Evolutionary conservation across 2,113 vertebrate genomes (phyloP), one percentile per base, ranked within the genome.

Genomic region (Polypterus bichir): DNA sequence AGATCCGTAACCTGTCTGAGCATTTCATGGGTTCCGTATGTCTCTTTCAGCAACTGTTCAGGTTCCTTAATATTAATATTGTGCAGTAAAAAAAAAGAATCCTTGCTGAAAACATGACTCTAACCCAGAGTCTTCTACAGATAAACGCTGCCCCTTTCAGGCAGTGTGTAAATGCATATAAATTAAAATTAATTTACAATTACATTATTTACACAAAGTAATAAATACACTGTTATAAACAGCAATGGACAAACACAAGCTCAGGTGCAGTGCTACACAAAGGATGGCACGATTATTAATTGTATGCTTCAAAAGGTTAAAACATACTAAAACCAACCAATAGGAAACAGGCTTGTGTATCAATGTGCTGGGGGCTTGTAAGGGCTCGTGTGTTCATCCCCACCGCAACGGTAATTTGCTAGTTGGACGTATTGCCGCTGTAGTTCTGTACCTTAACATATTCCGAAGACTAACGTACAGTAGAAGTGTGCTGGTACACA

Each of bases 191-290:
- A 86, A 97, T 90, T 73, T 77, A 93, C 84, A 88, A 90, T 89
- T 93, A 94, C 90, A 89, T 79, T 98, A 97, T 97, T 71, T 97
- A 98, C 93, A 97, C 76, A 79, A 87, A 74, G 78, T 92, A 92
- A 97, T 98, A 97, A 98, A 97, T 98, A 97, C 89, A 94, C 77
- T 81, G 90, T 92, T 98, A 94, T 93, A 94, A 97, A 97, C 92
- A 94, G 93, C 89, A 92, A 87, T 82, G 84, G 88, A 91, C 83
- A 83, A 82, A 88, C 88, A 83, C 87, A 86, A 89, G 80, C 86
- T 85, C 78, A 78, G 89, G 88, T 73, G 80, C 90, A 91, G 91
- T 91, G 85, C 83, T 74, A 76, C 88, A 86, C 86, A 81, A 80
- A 75, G 71, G 77, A 77, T 9, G 73, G 81, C 81, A 80, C 77